Conservation (phyloP, 2,797 vertebrate species). For the Aphelocoma californica region DNA sequence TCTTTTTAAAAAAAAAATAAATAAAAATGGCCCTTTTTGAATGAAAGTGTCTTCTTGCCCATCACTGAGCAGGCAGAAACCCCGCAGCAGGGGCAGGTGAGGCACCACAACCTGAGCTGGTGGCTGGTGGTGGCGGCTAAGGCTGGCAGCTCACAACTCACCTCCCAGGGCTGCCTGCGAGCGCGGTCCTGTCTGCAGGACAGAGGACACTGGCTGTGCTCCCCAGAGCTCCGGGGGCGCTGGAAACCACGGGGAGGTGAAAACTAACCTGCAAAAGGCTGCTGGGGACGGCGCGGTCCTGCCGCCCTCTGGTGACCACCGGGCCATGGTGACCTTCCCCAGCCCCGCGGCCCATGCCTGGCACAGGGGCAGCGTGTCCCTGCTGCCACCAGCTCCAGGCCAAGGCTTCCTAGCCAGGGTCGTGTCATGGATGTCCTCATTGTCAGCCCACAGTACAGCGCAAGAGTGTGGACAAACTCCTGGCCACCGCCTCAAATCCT, state of each 20-base stretch:
- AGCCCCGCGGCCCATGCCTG: neutral
- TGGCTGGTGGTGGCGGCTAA: too few relatives aligned
- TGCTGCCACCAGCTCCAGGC: neutral
- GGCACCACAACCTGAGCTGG: neutral
- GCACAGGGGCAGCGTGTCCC: neutral
- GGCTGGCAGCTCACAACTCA: neutral
- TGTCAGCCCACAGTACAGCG: neutral
- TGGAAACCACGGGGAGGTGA: neutral
- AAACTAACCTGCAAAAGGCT: too few relatives aligned
- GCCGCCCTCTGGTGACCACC: slow-evolving; percentile 16
- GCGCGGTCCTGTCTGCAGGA: neutral
- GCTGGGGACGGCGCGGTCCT: neutral
- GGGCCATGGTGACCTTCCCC: neutral
- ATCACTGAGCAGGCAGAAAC: neutral
- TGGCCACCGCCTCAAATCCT: fast-evolving
- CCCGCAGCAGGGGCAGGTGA: fast-evolving
- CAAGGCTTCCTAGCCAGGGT: neutral
- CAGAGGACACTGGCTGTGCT: fast-evolving
- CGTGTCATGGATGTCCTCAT: neutral
- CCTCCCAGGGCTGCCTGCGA: neutral
- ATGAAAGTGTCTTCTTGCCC: too few relatives aligned
- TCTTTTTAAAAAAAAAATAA: too few relatives aligned
- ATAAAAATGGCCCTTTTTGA: neutral
- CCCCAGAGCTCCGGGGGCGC: fast-evolving
- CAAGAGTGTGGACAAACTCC: fast-evolving